Conservation (phyloP, 2,888 invertebrate species). For the Glyphotaelius pellucidus region DNA sequence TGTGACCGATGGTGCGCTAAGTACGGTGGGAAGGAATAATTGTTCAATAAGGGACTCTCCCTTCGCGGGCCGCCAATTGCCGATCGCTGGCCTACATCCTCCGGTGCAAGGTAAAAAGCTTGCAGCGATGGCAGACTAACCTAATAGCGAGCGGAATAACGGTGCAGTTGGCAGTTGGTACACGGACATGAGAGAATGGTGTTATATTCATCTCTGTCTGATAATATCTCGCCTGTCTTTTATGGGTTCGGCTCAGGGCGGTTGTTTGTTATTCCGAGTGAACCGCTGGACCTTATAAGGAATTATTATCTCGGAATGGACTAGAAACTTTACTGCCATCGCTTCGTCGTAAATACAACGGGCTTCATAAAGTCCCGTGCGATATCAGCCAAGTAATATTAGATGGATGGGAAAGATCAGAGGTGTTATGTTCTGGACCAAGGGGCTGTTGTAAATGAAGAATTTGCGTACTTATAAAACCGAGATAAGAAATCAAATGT, state of each 20-base stretch:
- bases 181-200: constrained; percentile 32
- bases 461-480: neutral
- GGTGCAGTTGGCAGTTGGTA: constrained; percentile 9
- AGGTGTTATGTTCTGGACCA: neutral
- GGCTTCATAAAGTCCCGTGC: neutral
- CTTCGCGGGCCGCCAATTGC: too few relatives aligned
- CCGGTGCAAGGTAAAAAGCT: constrained; percentile 2
- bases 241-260: constrained; percentile 52
- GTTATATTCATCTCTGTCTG: constrained; percentile 35
- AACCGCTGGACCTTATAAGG: constrained; percentile 55
- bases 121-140: constrained; percentile 16
- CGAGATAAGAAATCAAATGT: neutral
- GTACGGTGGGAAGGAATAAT: too few relatives aligned
- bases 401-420: constrained; percentile 13
- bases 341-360: constrained; percentile 4
- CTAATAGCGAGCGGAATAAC: neutral
- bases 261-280: constrained; percentile 54
- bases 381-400: too few relatives aligned
- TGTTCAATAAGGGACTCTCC: too few relatives aligned
- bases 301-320: constrained; percentile 27
- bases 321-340: neutral
- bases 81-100: neutral
- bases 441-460: neutral
- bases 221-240: constrained; percentile 36
- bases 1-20: too few relatives aligned